These are phyloP conservation scores for Macrobrachium rosenbergii DNA, from an alignment of 1,140 invertebrate genomes.

Conservation along the genomic window DNA sequence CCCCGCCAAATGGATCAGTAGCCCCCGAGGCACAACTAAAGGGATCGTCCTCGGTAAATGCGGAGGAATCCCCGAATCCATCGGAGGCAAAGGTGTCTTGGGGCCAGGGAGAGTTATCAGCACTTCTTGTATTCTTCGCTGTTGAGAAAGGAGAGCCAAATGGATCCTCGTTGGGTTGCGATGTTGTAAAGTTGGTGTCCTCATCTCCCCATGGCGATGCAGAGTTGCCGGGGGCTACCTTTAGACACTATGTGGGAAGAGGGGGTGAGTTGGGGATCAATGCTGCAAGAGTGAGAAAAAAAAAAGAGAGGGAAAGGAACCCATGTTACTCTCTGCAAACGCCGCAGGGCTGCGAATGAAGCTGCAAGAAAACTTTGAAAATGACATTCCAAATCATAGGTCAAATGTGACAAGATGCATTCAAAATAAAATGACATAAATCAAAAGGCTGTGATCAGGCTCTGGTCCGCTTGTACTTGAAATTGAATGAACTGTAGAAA, in stretches of 20 bases:
- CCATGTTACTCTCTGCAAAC: constrained; percentile 58
- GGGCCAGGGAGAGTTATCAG: constrained; percentile 50
- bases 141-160: constrained; percentile 51
- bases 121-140: constrained; percentile 31
- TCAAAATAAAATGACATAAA: constrained; percentile 61
- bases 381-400: constrained; percentile 66
- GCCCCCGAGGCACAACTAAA: constrained; percentile 38
- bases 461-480: no score
- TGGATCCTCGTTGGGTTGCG: constrained; percentile 31
- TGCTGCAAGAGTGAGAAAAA: constrained; percentile 51
- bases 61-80: constrained; percentile 37
- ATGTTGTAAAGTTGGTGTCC: constrained; percentile 13
- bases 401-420: constrained; percentile 69
- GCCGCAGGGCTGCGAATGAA: constrained; percentile 63
- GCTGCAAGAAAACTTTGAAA: constrained; percentile 44
- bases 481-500: no score
- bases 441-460: no score
- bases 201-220: constrained; percentile 59
- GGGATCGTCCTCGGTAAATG: constrained; percentile 51
- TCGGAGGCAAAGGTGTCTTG: constrained; percentile 54
- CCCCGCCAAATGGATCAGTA: constrained; percentile 64
- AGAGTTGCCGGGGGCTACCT: constrained; percentile 52
- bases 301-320: constrained; percentile 49
- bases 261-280: constrained; percentile 60
- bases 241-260: constrained; percentile 63